These are phyloP conservation scores for Amblyteles armatorius DNA, from an alignment of 2,888 invertebrate genomes.

Conservation along the genomic window DNA sequence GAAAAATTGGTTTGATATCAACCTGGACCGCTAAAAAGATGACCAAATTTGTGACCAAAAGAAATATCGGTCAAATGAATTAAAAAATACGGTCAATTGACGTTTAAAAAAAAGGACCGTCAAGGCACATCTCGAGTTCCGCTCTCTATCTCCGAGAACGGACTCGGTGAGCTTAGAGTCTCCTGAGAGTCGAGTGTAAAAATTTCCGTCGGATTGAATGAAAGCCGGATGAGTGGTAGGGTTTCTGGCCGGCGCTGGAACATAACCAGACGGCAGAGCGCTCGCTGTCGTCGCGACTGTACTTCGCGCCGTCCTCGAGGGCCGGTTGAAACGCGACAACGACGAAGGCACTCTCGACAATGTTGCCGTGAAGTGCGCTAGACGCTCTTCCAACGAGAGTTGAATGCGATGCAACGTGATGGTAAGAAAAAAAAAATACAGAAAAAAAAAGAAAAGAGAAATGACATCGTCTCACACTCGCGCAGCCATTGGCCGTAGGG, in stretches of 20 bases:
- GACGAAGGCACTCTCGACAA: not conserved
- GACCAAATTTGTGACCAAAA: too few relatives aligned
- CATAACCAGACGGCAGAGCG: slow-evolving; percentile 8
- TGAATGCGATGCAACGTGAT: not conserved
- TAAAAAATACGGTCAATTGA: too few relatives aligned
- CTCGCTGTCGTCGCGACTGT: not conserved
- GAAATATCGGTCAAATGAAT: too few relatives aligned
- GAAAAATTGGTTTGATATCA: too few relatives aligned
- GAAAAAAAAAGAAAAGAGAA: not conserved
- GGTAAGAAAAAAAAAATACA: not conserved
- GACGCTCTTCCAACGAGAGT: not conserved
- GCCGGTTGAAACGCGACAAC: not conserved
- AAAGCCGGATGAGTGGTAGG: not conserved
- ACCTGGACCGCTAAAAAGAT: too few relatives aligned
- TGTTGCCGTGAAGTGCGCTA: not conserved
- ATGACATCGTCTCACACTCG: not conserved
- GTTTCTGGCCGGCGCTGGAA: not conserved
- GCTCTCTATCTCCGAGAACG: not conserved
- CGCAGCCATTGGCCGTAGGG: slow-evolving; percentile 1
- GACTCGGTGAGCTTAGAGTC: not conserved
- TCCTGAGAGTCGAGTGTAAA: not conserved
- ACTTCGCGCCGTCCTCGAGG: not conserved
- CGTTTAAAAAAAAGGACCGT: too few relatives aligned
- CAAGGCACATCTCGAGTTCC: too few relatives aligned
- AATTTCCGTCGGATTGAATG: slow-evolving; percentile 18